Base-by-base conservation (phyloP, 2,113 vertebrate genomes). In the Thamnophis sirtalis region DNA sequence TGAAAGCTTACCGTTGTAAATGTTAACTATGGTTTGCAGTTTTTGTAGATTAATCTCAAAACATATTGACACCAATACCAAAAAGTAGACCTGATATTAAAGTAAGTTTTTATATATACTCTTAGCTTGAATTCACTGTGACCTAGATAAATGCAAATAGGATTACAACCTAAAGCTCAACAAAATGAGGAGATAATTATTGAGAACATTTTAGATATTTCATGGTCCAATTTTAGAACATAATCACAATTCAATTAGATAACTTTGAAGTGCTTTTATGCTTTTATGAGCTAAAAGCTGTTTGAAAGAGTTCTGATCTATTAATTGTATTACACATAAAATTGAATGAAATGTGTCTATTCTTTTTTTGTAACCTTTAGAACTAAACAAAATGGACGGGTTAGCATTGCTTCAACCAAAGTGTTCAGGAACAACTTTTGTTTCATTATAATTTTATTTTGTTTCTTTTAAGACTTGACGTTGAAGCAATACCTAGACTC, bases 191-290 rank as follows among this genome's bases (percentile, higher is more conserved):
- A n/a, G 60, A 38, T 33, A 91, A 91, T 50, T 73, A 53, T 43
- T 88, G 63, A 24, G 86, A 43, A 54, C 33, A 87, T 80, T 68
- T 87, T 88, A 87, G 51, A 28, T 88, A 53, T 24, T 17, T 90
- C 88, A 33, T 11, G 54, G 89, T 86, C 93, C 55, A 92, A 60
- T 73, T 94, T 93, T 91, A 0, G 94, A 24, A 90, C 43, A 33
- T 94, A 63, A 88, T 95, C 88, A 84, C 91, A 94, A 95, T 95
- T 95, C 89, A 96, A 95, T 97, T 97, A 96, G 93, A 93, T 86
- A 50, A 92, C 95, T 97, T 96, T 97, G 93, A 96, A 96, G 95
- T 96, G 96, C 94, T 97, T 96, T 97, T 95, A 95, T 95, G 94
- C 95, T 97, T 97, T 95, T 95, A 96, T 96, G 93, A 94, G 89